phyloP scores from a whole-genome alignment of 2,113 vertebrate genomes.

The Bubo scandiacus region DNA sequence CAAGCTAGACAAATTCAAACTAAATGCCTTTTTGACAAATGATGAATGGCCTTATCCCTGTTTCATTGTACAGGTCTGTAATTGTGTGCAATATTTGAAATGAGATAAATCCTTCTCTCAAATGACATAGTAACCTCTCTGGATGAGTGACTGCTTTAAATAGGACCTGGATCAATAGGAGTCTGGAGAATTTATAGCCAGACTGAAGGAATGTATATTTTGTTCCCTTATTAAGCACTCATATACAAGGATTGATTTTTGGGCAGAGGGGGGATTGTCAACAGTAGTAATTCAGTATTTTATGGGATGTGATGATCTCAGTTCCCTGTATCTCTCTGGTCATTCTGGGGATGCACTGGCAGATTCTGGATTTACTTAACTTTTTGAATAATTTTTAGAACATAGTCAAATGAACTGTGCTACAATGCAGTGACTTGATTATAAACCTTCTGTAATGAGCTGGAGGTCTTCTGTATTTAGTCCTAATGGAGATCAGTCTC shows the following conservation, averaged over 20 bases:
- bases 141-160: conserved; percentile 18
- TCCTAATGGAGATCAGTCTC: neutral
- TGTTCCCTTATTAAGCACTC: conserved; percentile 2
- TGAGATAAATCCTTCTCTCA: neutral
- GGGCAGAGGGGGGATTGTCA: neutral
- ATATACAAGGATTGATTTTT: neutral
- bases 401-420: neutral
- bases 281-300: neutral
- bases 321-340: neutral
- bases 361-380: neutral
- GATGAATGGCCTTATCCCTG: neutral
- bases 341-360: neutral
- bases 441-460: neutral
- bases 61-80: neutral
- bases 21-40: neutral
- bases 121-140: neutral
- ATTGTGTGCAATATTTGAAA: neutral
- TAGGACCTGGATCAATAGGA: neutral
- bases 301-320: neutral
- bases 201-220: conserved; percentile 14
- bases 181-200: neutral
- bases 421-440: neutral
- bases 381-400: neutral
- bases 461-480: neutral
- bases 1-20: neutral